phyloP scores from a whole-genome alignment of 2,797 vertebrate genomes.

The Alcedo quadribrachys region DNA sequence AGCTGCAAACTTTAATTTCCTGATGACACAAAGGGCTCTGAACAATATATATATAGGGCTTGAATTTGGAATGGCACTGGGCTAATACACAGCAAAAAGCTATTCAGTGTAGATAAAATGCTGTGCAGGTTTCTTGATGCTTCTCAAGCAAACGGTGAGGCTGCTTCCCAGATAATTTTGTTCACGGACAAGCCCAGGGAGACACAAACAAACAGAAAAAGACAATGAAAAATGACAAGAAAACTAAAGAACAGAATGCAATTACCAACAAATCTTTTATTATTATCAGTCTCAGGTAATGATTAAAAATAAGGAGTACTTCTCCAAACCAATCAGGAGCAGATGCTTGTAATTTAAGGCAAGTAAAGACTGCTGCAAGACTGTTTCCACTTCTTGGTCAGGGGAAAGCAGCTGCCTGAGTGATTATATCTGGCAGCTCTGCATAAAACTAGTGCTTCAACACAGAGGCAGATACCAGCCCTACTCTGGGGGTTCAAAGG shows the following conservation, averaged over 20 bases:
- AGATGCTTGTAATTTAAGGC: background rate
- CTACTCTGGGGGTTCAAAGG: background rate
- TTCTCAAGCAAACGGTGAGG: background rate
- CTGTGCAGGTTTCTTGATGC: slow-evolving; percentile 34
- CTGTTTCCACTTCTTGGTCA: background rate
- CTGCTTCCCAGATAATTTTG: slow-evolving; percentile 32
- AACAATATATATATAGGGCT: slow-evolving; percentile 78
- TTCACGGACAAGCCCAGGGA: background rate
- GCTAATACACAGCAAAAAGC: slow-evolving; percentile 64
- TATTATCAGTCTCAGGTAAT: background rate
- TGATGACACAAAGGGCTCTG: slow-evolving; percentile 77
- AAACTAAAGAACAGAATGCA: background rate
- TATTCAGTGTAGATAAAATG: background rate
- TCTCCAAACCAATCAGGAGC: background rate
- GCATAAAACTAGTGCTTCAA: background rate
- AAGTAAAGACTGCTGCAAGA: background rate
- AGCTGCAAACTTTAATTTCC: slow-evolving; percentile 84
- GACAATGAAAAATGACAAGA: background rate
- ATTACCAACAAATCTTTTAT: background rate
- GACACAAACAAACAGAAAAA: background rate
- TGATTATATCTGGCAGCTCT: background rate
- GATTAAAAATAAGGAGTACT: background rate
- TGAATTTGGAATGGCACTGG: slow-evolving; percentile 72
- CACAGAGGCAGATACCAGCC: background rate
- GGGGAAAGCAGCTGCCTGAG: background rate